Evolutionary conservation across 2,888 invertebrate species (phyloP).

Genomic region (Scaptomyza cyrtandrae): DNA sequence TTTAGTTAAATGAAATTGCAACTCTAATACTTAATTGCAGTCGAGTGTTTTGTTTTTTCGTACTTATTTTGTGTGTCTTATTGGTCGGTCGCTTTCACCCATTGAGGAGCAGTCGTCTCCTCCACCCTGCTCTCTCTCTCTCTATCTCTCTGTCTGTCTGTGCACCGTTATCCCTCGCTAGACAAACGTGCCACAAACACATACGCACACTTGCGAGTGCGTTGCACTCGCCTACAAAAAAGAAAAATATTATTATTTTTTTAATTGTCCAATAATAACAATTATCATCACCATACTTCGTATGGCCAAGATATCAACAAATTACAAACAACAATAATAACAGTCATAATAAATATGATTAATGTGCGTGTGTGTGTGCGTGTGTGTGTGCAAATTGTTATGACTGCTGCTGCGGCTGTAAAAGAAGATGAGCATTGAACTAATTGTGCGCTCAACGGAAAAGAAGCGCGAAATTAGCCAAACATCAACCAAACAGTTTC

Average conservation of each 20-base stretch:
- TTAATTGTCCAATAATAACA: constrained; percentile 41
- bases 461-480: constrained; percentile 56
- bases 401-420: constrained; percentile 51
- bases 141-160: background rate
- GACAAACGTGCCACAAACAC: constrained; percentile 67
- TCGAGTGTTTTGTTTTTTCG: constrained; percentile 21
- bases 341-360: constrained; percentile 39
- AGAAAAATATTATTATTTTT: constrained; percentile 9
- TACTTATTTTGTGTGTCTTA: constrained; percentile 26
- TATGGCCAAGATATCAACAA: constrained; percentile 12
- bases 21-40: constrained; percentile 3
- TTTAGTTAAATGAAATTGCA: constrained; percentile 44
- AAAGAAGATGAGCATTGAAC: constrained; percentile 71
- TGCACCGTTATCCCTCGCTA: constrained; percentile 61
- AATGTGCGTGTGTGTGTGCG: constrained; percentile 14
- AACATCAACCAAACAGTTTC: constrained; percentile 47
- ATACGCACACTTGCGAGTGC: constrained; percentile 44
- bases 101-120: constrained; percentile 20
- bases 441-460: constrained; percentile 75
- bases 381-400: constrained; percentile 63
- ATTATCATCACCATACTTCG: constrained; percentile 43
- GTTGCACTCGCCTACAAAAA: constrained; percentile 59
- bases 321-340: constrained; percentile 11
- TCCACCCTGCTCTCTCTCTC: background rate
- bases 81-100: constrained; percentile 64